Evolutionary conservation across 2,113 vertebrate genomes (phyloP).

Genomic region (Coptodon rendalli): DNA sequence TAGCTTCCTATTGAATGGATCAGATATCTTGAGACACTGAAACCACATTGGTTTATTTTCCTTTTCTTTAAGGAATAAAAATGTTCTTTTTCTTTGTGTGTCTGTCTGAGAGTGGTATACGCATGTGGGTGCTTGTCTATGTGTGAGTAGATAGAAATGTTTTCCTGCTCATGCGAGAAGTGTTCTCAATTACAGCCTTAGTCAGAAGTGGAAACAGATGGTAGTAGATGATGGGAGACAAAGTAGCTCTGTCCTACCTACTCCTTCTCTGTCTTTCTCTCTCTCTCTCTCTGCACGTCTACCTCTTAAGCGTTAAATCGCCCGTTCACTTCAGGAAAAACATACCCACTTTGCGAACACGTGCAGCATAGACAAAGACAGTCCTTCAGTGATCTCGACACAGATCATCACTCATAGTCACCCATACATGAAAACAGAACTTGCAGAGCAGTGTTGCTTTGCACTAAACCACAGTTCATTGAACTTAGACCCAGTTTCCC

Average conservation of each 20-base stretch:
- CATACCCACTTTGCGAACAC: neutral
- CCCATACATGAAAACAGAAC: slow-evolving; percentile 50
- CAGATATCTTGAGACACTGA: slow-evolving; percentile 49
- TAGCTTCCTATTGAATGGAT: slow-evolving; percentile 45
- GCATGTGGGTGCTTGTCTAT: neutral
- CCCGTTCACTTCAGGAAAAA: slow-evolving; percentile 26
- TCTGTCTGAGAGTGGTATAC: neutral
- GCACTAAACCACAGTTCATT: slow-evolving; percentile 36
- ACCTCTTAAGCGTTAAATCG: slow-evolving; percentile 31
- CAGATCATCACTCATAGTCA: slow-evolving; percentile 53
- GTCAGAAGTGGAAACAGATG: slow-evolving; percentile 79
- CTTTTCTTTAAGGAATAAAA: slow-evolving; percentile 61
- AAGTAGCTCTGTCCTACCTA: slow-evolving; percentile 67
- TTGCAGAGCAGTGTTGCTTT: slow-evolving; percentile 14
- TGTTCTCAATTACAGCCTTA: slow-evolving; percentile 73
- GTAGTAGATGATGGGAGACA: slow-evolving; percentile 67
- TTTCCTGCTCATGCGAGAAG: slow-evolving; percentile 73
- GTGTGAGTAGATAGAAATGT: slow-evolving; percentile 60
- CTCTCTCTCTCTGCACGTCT: neutral
- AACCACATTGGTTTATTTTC: slow-evolving; percentile 64
- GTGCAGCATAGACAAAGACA: slow-evolving; percentile 39
- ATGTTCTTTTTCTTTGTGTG: slow-evolving; percentile 40
- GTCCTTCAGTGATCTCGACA: slow-evolving; percentile 56
- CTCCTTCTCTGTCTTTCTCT: neutral
- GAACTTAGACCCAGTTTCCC: slow-evolving; percentile 41